Base-by-base conservation (phyloP, 2,888 invertebrate genomes). In the Sphaeridia pumilis region DNA sequence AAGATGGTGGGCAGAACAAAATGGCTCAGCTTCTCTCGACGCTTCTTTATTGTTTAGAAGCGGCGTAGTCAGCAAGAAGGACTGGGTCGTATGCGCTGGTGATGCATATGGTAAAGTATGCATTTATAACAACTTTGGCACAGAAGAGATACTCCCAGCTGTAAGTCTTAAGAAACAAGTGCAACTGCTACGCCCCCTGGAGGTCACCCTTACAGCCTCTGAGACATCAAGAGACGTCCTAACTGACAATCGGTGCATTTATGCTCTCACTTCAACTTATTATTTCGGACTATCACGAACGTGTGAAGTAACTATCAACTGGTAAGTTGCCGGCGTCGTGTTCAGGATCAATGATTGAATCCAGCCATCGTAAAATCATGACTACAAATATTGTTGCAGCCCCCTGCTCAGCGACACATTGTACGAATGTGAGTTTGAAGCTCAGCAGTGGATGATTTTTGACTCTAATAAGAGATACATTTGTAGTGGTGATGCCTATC, bases 401-500 rank as follows among this genome's bases (percentile, higher is more conserved):
- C 80, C 89, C 0, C 68, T 87, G 54, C 76, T 97, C 31, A 87
- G 86, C 69, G 83, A 87, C 67, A 77, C 87, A 68, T 75, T 98
- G 35, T 98, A 98, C 70, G 97, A 98, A 72, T 87, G 85, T 0
- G 93, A 94, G 72, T 92, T 84, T 69, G 95, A 97, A 73, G 85
- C 90, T 5, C 93, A 97, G 72, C 76, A 97, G 70, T 95, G 95
- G 93, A 87, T 94, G 85, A 67, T 97, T 57, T 97, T 85, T 74
- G 92, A 94, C 71, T 73, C 76, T 52, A 87, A 88, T 71, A 97
- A 97, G 72, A 85, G 88, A 68, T 77, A 85, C 52, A 71, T 94
- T 66, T 80, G 80, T 47, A 80, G 83, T 58, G 93, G 94, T 1
- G 93, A 94, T 71, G 90, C 93, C 2, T 92, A 69, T 63, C 70